A percentile compares a stretch with the other conserved stretches of the same genome.
phyloP scores from a whole-genome alignment of 2,797 vertebrate genomes.

The Tapera naevia region DNA sequence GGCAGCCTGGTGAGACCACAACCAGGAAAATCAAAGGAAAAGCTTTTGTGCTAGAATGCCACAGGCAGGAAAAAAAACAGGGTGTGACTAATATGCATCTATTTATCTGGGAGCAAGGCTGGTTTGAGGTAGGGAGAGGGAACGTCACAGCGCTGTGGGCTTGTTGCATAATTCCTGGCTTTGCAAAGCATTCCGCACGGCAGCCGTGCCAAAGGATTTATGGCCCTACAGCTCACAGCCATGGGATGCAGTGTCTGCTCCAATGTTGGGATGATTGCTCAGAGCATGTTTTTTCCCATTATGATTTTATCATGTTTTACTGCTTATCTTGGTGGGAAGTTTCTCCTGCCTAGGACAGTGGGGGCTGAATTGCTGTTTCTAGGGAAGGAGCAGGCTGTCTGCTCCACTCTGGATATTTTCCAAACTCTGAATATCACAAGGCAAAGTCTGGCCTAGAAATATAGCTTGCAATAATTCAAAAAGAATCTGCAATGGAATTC shows the following conservation, averaged over 20 bases:
- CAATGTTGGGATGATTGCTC: accelerated
- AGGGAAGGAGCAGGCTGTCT: background rate
- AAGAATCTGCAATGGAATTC: background rate
- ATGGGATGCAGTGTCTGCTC: accelerated
- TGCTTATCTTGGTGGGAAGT: background rate
- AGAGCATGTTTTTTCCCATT: accelerated
- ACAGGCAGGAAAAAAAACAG: background rate
- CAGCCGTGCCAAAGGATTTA: background rate
- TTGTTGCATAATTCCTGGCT: background rate
- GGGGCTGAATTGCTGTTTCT: background rate
- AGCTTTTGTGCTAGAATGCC: background rate
- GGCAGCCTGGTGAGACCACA: background rate
- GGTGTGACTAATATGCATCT: too few species aligned
- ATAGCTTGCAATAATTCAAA: background rate
- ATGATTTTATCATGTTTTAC: background rate
- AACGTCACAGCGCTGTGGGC: background rate
- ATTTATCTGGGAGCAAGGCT: background rate
- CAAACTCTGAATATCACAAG: background rate
- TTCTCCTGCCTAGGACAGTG: background rate
- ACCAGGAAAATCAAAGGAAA: background rate
- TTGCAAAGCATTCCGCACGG: accelerated
- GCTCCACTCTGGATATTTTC: background rate
- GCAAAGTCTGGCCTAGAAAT: background rate
- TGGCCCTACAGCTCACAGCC: background rate
- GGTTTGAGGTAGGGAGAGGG: background rate